phyloP scores from a whole-genome alignment of 2,113 vertebrate species.

The Erpornis zantholeuca region DNA sequence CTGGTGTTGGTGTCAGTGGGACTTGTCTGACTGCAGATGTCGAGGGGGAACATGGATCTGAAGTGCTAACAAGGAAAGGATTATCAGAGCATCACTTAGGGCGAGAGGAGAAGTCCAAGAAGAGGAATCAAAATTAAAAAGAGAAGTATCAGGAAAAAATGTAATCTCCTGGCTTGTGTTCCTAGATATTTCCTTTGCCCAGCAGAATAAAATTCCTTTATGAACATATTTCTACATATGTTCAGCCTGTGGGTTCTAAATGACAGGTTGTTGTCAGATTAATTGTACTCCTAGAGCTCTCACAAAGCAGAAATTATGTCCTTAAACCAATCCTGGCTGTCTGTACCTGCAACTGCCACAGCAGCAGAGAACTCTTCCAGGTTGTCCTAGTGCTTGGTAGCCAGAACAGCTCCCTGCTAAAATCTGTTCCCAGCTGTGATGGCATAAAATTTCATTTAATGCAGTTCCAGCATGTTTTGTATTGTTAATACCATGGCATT shows the following conservation, averaged over 20 bases:
- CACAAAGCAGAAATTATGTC: neutral
- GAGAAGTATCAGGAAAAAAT: neutral
- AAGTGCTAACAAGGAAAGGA: neutral
- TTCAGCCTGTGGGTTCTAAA: neutral
- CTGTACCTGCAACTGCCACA: neutral
- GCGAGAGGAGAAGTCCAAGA: neutral
- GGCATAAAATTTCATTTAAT: neutral
- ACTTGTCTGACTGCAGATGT: neutral
- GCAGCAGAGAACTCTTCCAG: neutral
- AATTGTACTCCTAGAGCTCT: neutral
- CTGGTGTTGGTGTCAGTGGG: neutral
- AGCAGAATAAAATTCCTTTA: neutral
- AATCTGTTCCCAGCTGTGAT: neutral
- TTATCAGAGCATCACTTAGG: neutral
- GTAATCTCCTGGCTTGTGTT: neutral
- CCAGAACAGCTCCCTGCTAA: neutral
- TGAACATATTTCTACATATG: rapidly evolving
- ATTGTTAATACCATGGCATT: neutral
- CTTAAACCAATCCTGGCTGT: neutral
- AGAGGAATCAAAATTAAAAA: neutral
- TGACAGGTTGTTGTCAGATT: neutral
- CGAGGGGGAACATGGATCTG: neutral
- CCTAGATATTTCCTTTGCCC: neutral
- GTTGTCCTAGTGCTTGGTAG: neutral
- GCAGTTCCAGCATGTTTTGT: neutral